These are phyloP conservation scores for Rhopalosiphum padi DNA, from an alignment of 1,140 invertebrate species.

Conservation along the genomic window DNA sequence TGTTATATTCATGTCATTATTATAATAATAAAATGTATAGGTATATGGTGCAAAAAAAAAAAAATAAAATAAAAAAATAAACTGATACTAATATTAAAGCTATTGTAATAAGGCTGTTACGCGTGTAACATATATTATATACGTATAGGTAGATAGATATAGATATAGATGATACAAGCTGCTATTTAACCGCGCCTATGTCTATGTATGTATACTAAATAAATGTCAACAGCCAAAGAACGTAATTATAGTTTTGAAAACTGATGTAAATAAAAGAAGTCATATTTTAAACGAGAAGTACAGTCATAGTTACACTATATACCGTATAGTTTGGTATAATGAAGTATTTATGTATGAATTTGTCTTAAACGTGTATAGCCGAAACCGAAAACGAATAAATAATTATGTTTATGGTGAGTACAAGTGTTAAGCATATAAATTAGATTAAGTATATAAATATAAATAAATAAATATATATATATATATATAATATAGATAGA, in stretches of 20 bases:
- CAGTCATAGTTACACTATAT: not conserved
- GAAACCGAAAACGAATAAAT: not conserved
- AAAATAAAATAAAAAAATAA: not conserved
- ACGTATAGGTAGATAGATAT: not conserved
- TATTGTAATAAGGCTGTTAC: not conserved
- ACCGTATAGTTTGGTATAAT: not conserved
- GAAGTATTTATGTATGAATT: not conserved
- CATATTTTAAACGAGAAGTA: not conserved
- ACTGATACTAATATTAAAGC: not conserved
- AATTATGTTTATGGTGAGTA: not conserved
- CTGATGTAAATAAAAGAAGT: not conserved
- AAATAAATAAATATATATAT: not conserved
- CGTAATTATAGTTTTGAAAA: not conserved
- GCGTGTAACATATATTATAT: not conserved
- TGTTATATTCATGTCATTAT: not conserved
- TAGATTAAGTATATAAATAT: not conserved
- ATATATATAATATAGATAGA: not conserved
- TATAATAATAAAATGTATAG: not conserved
- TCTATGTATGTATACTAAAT: not conserved
- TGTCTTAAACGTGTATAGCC: not conserved
- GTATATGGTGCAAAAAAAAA: not conserved
- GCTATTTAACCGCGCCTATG: not conserved
- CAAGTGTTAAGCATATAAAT: not conserved
- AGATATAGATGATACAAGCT: constrained; percentile 2
- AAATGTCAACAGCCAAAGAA: not conserved